Evolutionary conservation across 2,797 vertebrate genomes (phyloP).

Genomic region (Chloroceryle amazona): DNA sequence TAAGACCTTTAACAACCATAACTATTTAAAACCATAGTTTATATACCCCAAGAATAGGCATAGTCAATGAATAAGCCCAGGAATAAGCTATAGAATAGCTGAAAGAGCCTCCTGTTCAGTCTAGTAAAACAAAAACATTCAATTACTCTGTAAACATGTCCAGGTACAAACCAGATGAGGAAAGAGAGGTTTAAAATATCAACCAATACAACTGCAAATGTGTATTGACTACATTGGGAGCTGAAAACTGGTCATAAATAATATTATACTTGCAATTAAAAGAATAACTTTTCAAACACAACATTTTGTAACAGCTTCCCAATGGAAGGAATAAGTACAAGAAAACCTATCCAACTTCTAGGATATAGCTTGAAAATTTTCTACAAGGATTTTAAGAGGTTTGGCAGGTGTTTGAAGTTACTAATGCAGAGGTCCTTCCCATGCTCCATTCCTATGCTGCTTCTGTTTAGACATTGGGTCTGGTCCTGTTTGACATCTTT

Average conservation of each 20-base stretch:
- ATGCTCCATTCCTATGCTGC: background rate
- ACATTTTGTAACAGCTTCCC: background rate
- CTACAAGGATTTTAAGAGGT: background rate
- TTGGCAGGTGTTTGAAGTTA: background rate
- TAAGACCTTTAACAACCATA: background rate
- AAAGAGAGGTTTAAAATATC: background rate
- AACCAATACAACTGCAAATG: background rate
- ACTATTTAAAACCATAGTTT: background rate
- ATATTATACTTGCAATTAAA: background rate
- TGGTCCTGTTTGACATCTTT: too few relatives aligned
- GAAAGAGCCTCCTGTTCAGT: background rate
- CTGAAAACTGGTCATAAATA: background rate
- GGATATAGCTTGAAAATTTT: background rate
- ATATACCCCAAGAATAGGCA: background rate
- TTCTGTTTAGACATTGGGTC: background rate
- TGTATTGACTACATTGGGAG: background rate
- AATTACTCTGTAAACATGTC: background rate
- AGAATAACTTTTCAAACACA: background rate
- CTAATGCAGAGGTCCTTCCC: background rate
- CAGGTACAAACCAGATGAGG: background rate
- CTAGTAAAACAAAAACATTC: background rate
- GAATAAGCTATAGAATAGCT: background rate
- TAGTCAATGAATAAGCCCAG: background rate
- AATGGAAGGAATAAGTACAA: background rate
- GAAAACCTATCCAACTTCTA: background rate